Base-by-base conservation (phyloP, 1,140 invertebrate genomes). In the Aphaenogaster rudis region DNA sequence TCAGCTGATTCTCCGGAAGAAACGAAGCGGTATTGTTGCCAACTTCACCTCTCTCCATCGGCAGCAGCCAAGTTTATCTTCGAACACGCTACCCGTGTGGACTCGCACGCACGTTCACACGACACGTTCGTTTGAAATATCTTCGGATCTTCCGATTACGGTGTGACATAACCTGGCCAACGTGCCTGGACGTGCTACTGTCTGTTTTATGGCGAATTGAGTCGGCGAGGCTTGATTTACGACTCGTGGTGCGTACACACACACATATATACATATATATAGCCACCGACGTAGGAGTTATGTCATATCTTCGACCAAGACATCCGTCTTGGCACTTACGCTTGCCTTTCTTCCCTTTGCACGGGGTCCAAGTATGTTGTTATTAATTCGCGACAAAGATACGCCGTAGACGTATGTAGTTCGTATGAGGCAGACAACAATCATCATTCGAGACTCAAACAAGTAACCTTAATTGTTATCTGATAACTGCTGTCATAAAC, bases 171-270 rank as follows among this genome's bases (percentile, higher is more conserved):
- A 50, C 64, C 78, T 54, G 11, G 2, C 36, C n/a, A 3, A 66
- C n/a, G 36, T 28, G 28, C 0, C 28, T 28, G 28, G 28, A 28
- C 28, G 28, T 42, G 21, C 36, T 36, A 54, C 36, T 54, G 59
- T 4, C 13, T 28, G 36, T 1, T 80, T 69, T 69, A 69, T 81
- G 48, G 63, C 48, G 48, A 81, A 42, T 81, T 81, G 28, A 81
- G 4, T 42, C 15, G 3, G 7, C 1, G 28, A 79, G 17, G 28
- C 28, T 13, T 63, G 42, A 74, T 4, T 33, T 45, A 48, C 21
- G 17, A 48, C 17, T 36, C 45, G 11, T 17, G 59, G 67, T 61
- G 13, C 5, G 42, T 63, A 77, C 6, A 45, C 28, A 45, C 28
- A 17, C 39, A 42, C n/a, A 39, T 52, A 39, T 48, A 13, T 7